These are phyloP conservation scores for Eupithecia abbreviata DNA, from an alignment of 2,888 invertebrate genomes.

Conservation along the genomic window DNA sequence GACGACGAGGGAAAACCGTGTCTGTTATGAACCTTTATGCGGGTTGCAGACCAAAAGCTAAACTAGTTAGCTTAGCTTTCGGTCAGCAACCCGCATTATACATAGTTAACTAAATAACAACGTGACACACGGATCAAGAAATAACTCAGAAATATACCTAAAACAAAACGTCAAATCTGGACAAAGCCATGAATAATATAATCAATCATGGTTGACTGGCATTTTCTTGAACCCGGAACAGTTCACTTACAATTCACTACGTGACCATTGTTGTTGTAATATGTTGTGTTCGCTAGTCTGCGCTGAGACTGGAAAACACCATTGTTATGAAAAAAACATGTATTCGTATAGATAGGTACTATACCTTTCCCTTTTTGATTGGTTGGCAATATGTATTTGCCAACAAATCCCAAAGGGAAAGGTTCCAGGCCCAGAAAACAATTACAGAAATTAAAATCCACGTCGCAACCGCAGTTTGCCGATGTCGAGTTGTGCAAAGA, in stretches of 20 bases:
- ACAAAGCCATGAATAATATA: not conserved
- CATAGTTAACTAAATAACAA: not conserved
- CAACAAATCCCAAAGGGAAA: not conserved
- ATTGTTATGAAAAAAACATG: not conserved
- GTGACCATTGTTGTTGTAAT: not conserved
- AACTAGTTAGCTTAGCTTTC: no score
- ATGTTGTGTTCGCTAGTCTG: not conserved
- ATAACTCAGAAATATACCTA: not conserved
- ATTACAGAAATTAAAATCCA: not conserved
- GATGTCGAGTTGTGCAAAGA: slow-evolving; percentile 12
- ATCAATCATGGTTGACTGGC: not conserved
- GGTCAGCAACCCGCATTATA: no score
- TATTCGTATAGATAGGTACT: not conserved
- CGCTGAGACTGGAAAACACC: not conserved
- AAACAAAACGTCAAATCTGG: slow-evolving; percentile 1
- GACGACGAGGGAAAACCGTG: not conserved
- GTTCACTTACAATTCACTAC: not conserved
- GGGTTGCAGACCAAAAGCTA: no score
- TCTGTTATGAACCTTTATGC: not conserved
- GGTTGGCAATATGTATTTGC: not conserved
- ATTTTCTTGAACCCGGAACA: slow-evolving; percentile 9
- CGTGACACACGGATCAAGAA: not conserved
- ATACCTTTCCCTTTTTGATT: no score
- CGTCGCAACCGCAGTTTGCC: slow-evolving; percentile 7
- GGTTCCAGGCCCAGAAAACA: slow-evolving; percentile 1